These are phyloP conservation scores for Bombus picipes DNA, from an alignment of 1,140 invertebrate genomes.

Conservation along the genomic window DNA sequence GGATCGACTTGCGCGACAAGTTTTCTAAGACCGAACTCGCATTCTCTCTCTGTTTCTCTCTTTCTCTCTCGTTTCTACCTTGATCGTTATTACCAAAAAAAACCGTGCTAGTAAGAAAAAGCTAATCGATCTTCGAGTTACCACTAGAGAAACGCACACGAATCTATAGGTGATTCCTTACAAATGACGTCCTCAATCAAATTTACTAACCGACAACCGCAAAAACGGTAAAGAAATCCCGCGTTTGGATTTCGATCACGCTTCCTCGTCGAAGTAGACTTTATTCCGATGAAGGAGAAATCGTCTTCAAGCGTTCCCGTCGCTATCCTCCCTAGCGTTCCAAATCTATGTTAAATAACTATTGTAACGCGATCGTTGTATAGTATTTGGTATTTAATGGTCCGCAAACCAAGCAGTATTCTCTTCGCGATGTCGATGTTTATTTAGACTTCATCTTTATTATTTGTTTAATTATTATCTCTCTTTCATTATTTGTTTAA, in stretches of 20 bases:
- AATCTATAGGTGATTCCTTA: neutral
- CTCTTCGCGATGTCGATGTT: constrained; percentile 37
- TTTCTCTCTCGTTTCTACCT: neutral
- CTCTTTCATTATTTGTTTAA: constrained; percentile 1
- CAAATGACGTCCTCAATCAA: constrained; percentile 70
- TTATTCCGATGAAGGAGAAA: neutral
- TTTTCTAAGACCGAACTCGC: neutral
- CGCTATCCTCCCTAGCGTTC: constrained; percentile 17
- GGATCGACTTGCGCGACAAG: neutral
- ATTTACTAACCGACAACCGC: constrained; percentile 49
- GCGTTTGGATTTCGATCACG: neutral
- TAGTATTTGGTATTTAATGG: constrained; percentile 74
- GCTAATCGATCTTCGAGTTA: neutral
- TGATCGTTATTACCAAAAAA: neutral
- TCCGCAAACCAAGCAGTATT: constrained; percentile 74
- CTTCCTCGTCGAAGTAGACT: neutral
- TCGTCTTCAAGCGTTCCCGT: neutral
- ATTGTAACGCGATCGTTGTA: constrained; percentile 79
- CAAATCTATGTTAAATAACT: constrained; percentile 70
- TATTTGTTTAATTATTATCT: constrained; percentile 5
- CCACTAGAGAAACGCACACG: constrained; percentile 20
- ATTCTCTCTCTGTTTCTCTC: neutral
- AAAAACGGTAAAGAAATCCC: constrained; percentile 10
- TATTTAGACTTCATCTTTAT: constrained; percentile 9
- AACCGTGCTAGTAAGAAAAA: neutral